A percentile compares a stretch with the other conserved stretches of the same genome.
Evolutionary conservation across 2,113 vertebrate genomes (phyloP).

Genomic region (Corythornis vintsioides): DNA sequence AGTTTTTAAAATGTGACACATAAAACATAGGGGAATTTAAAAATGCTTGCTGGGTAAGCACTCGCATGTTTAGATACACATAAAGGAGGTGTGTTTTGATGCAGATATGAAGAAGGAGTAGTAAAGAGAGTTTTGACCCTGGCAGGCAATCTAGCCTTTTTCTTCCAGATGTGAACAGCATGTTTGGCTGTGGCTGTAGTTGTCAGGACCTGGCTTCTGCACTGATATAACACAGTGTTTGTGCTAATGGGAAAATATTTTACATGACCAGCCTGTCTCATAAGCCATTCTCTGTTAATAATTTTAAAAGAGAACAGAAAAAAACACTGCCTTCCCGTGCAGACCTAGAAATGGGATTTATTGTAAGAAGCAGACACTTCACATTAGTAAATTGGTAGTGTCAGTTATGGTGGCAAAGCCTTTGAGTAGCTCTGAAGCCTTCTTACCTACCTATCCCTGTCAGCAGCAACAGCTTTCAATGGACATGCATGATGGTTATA

Average conservation of each 20-base stretch:
- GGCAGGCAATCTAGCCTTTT: neutral
- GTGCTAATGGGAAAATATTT: neutral
- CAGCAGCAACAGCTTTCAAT: neutral
- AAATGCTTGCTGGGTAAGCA: neutral
- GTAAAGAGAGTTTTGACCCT: neutral
- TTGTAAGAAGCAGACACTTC: neutral
- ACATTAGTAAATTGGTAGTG: neutral
- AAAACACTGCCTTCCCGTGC: neutral
- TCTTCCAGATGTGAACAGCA: neutral
- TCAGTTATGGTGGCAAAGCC: neutral
- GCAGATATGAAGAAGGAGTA: neutral
- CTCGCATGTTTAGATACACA: fast-evolving
- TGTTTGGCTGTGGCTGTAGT: neutral
- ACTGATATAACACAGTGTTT: neutral
- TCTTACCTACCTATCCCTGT: neutral
- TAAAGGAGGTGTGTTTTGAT: neutral
- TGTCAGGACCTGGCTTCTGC: neutral
- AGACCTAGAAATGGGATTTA: neutral
- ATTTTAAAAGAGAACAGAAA: neutral
- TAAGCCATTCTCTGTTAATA: neutral
- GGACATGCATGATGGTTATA: neutral
- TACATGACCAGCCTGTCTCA: neutral
- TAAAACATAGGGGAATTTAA: neutral
- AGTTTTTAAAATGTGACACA: neutral
- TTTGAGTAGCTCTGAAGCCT: neutral